These are phyloP conservation scores for Alethe diademata DNA, from an alignment of 2,113 vertebrate species.

Conservation along the genomic window DNA sequence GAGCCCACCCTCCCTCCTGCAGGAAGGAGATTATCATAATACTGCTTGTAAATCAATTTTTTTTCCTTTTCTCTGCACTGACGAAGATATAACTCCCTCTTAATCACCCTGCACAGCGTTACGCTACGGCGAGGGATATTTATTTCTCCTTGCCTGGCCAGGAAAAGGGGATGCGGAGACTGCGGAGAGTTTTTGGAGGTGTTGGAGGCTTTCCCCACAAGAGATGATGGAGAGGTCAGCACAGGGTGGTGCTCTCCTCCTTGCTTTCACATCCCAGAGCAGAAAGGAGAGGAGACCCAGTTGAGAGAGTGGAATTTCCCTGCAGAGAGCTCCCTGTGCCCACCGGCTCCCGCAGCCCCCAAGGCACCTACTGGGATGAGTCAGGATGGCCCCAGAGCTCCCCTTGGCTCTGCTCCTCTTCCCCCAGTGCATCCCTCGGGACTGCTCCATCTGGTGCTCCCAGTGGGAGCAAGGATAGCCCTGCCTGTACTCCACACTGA, in stretches of 20 bases:
- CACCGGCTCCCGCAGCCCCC: accelerated
- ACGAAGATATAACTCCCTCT: slow-evolving; percentile 71
- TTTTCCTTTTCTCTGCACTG: slow-evolving; percentile 37
- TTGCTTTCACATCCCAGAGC: background rate
- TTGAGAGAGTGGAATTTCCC: background rate
- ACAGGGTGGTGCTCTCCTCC: background rate
- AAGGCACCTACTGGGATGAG: accelerated
- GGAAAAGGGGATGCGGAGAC: background rate
- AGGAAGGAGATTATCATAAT: slow-evolving; percentile 70
- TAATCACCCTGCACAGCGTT: slow-evolving; percentile 60
- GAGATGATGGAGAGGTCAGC: background rate
- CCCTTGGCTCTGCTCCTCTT: too few species aligned
- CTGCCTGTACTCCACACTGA: too few species aligned
- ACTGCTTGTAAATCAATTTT: slow-evolving; percentile 74
- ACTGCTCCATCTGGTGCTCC: too few species aligned
- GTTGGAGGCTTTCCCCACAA: background rate
- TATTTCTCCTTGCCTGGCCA: background rate
- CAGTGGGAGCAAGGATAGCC: too few species aligned
- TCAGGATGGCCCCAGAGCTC: background rate
- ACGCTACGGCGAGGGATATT: background rate
- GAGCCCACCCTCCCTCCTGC: slow-evolving; percentile 59
- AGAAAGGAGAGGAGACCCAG: background rate
- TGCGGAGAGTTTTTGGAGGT: background rate
- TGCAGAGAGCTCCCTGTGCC: background rate
- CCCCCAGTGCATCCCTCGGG: too few species aligned